These are phyloP conservation scores for Acrobasis repandana DNA, from an alignment of 2,888 invertebrate genomes.

Conservation along the genomic window DNA sequence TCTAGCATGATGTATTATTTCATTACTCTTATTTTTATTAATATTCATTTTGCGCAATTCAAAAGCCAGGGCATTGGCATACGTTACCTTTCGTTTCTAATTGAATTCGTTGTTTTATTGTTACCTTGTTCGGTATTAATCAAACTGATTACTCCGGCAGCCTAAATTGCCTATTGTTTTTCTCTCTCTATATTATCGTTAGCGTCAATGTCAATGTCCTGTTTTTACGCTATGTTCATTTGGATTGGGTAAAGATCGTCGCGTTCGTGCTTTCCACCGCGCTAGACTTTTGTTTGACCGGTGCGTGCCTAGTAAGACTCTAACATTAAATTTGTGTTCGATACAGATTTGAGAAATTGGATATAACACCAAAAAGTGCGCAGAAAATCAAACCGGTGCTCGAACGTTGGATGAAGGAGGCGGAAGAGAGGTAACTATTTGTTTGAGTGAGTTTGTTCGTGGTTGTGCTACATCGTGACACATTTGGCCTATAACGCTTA, in stretches of 20 bases:
- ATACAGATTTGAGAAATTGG: conserved; percentile 98
- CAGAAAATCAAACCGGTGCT: conserved; percentile 99
- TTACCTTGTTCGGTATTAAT: conserved; percentile 79
- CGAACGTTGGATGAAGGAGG: conserved; percentile 99
- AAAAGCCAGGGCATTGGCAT: conserved; percentile 97
- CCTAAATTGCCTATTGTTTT: conserved; percentile 81
- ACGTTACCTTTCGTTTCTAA: conserved; percentile 79
- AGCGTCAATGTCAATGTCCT: conserved; percentile 86
- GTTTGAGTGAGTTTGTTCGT: conserved; percentile 77
- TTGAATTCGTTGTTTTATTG: conserved; percentile 80
- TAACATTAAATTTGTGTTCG: conserved; percentile 81
- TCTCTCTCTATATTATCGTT: conserved; percentile 71
- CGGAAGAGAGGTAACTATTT: conserved; percentile 94
- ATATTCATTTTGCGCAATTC: conserved; percentile 81
- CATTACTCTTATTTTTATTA: conserved; percentile 75
- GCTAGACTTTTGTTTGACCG: conserved; percentile 48
- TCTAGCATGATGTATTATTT: conserved; percentile 81
- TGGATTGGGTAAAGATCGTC: conserved; percentile 57
- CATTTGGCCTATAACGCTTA: conserved; percentile 80
- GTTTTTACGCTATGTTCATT: conserved; percentile 80
- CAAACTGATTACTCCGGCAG: conserved; percentile 79
- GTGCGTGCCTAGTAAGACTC: conserved; percentile 69
- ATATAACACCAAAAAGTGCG: conserved; percentile 99
- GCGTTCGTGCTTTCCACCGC: conserved; percentile 48
- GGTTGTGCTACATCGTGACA: conserved; percentile 72